Evolutionary conservation across 2,888 invertebrate genomes (phyloP), one percentile per base, ranked within the genome.

Genomic region (Seira musarum): DNA sequence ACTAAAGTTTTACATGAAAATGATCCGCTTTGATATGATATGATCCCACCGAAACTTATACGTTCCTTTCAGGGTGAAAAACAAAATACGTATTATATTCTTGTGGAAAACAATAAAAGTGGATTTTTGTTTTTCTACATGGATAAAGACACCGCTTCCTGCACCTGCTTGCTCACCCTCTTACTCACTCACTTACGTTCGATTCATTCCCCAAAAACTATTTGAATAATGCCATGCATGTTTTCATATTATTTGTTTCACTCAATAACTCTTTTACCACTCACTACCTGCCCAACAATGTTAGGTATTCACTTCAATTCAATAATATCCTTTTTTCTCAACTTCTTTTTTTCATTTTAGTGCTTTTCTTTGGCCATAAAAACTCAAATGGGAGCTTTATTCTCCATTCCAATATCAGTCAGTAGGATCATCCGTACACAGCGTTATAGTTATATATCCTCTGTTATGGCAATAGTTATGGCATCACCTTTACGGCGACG

Each of bases 141-240:
- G 53, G 53, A 53, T 53, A 53, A 53, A 53, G 53, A 17, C 17
- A 53, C 53, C 49, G 70, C 71, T 78, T 71, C 78, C 78, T 78
- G 78, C 78, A 78, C 78, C 78, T 78, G 78, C 30, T 30, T 30
- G 30, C 78, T 72, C 71, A 30, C 67, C 53, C 53, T 53, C 53
- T 53, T 15, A 30, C 30, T 53, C 53, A 13, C 2, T 30, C n/a
- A 13, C 53, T 53, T 13, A 53, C 53, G 8, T 30, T 30, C 53
- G 13, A 30, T 30, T 30, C 53, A 53, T 53, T 53, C 53, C 15
- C 53, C 17, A 53, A 53, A 17, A 17, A 53, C 15, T 53, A 53
- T 53, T 53, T 53, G n/a, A 53, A 53, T 53, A 17, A 53, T 53
- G 53, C 17, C n/a, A 53, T 53, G 30, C 53, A 53, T 53, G 53